A percentile compares a stretch with the other conserved stretches of the same genome.
phyloP scores from a whole-genome alignment of 2,113 vertebrate genomes.

The Dicaeum eximium region DNA sequence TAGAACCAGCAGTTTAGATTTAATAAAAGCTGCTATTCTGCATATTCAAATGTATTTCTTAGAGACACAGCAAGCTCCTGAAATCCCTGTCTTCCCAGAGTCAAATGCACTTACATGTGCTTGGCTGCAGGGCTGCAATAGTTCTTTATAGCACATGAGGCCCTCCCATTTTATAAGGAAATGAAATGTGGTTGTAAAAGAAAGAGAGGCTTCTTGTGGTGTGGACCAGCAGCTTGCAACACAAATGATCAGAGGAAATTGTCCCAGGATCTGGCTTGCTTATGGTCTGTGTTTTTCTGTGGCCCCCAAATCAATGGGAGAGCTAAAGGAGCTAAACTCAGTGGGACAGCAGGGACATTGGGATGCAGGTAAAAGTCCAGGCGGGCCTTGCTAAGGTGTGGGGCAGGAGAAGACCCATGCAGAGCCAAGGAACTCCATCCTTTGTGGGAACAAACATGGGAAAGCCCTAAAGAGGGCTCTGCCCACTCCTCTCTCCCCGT shows the following conservation, averaged over 20 bases:
- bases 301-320: accelerated
- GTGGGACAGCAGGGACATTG: neutral
- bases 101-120: neutral
- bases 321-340: neutral
- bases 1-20: neutral
- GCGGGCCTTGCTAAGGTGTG: neutral
- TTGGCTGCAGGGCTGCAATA: neutral
- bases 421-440: neutral
- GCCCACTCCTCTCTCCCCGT: accelerated
- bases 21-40: neutral
- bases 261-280: neutral
- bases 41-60: neutral
- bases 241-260: neutral
- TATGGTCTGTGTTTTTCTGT: neutral
- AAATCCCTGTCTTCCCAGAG: neutral
- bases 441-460: neutral
- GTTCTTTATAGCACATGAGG: neutral
- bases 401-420: neutral
- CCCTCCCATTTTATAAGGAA: neutral
- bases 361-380: neutral
- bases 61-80: neutral
- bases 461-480: neutral
- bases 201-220: neutral
- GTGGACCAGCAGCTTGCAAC: neutral
- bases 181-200: neutral